Evolutionary conservation across 2,113 vertebrate genomes (phyloP).

Genomic region (Pagrus major): DNA sequence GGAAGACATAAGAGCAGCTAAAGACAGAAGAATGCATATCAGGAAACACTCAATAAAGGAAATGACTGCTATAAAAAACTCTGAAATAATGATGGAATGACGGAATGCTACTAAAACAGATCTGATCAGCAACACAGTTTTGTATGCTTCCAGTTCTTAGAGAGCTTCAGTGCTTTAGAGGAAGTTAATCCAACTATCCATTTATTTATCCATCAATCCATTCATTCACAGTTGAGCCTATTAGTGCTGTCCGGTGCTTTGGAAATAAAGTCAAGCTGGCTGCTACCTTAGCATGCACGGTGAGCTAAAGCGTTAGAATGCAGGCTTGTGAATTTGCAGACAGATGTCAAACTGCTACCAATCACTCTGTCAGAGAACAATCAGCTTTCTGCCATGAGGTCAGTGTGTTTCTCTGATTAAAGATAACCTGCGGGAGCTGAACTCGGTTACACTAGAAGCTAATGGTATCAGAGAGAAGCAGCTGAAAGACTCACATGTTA

Average conservation of each 20-base stretch:
- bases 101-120: background rate
- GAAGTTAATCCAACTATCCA: background rate
- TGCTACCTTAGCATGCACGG: background rate
- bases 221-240: background rate
- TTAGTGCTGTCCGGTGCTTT: background rate
- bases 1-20: background rate
- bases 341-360: background rate
- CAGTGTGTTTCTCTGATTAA: background rate
- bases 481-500: background rate
- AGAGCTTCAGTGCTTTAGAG: background rate
- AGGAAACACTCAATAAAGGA: background rate
- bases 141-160: background rate
- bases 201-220: constrained; percentile 8
- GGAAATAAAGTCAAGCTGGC: background rate
- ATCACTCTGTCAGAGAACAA: background rate
- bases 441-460: background rate
- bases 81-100: background rate
- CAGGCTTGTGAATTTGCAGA: background rate
- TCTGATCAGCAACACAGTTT: background rate
- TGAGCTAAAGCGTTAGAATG: constrained; percentile 10
- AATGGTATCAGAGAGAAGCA: background rate
- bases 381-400: background rate
- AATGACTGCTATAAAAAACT: background rate
- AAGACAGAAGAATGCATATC: background rate
- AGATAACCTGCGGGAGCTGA: background rate